Conservation (phyloP, 2,888 invertebrate species). For the Invenusta paracnida region DNA sequence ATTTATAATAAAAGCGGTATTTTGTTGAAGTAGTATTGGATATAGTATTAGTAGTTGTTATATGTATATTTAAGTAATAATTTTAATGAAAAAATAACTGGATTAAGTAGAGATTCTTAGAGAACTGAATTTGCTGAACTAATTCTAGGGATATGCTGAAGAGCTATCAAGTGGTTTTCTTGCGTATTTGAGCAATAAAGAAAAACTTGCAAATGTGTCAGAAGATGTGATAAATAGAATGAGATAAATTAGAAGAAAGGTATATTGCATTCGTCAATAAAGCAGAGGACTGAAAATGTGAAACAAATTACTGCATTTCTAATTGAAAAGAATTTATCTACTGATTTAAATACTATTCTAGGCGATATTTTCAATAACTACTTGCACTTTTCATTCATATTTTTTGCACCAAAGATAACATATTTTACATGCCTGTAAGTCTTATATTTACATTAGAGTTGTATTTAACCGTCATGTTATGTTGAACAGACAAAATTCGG, state of each 20-base stretch:
- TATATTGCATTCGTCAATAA: not conserved
- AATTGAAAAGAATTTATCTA: not conserved
- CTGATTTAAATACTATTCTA: not conserved
- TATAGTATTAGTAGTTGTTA: not conserved
- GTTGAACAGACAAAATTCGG: not conserved
- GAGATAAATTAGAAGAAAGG: not conserved
- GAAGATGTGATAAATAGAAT: not conserved
- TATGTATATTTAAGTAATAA: not conserved
- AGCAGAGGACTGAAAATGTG: not conserved
- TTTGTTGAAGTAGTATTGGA: not conserved
- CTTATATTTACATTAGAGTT: not conserved
- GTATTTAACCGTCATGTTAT: not conserved
- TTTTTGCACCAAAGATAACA: not conserved
- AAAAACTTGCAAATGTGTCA: not conserved
- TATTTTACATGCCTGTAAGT: not conserved
- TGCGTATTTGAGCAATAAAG: not conserved
- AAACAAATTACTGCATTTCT: not conserved
- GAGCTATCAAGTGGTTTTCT: not conserved
- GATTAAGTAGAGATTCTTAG: not conserved
- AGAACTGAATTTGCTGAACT: not conserved
- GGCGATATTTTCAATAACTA: not conserved
- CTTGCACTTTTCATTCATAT: not conserved
- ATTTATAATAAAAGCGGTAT: not conserved
- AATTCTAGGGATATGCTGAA: not conserved
- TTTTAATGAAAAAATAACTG: not conserved